Evolutionary conservation across 2,888 invertebrate genomes (phyloP).

Genomic region (Eueremaeus valkanovi): DNA sequence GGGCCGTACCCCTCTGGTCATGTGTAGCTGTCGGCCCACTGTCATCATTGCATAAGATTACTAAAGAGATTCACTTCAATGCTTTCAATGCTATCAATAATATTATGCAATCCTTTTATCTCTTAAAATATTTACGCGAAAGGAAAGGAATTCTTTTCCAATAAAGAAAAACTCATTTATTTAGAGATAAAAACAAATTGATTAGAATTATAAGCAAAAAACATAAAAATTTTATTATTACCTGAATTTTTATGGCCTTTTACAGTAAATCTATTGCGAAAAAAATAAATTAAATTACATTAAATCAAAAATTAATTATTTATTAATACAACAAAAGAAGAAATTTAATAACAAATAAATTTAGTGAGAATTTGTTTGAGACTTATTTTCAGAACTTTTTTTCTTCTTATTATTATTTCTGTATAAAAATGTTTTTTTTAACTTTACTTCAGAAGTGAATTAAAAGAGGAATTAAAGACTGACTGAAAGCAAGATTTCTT

Average conservation of each 20-base stretch:
- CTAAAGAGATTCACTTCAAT: background rate
- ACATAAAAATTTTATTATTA: background rate
- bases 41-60: slow-evolving; percentile 29
- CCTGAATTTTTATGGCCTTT: background rate
- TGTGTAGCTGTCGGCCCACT: slow-evolving; percentile 22
- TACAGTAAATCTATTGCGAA: background rate
- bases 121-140: background rate
- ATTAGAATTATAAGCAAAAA: background rate
- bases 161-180: background rate
- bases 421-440: background rate
- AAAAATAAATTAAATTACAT: background rate
- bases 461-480: background rate
- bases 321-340: too few species aligned
- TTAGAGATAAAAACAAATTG: background rate
- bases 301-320: background rate
- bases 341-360: too few species aligned
- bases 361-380: too few species aligned
- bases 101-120: slow-evolving; percentile 6
- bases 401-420: too few species aligned
- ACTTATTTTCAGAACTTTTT: too few species aligned
- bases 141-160: background rate
- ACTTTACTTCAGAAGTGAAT: background rate
- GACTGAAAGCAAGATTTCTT: background rate
- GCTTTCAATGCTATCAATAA: too few species aligned
- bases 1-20: too few species aligned